Evolutionary conservation across 2,888 invertebrate species (phyloP), one percentile per base, ranked within the genome.

Genomic region (Coecobrya sp.): DNA sequence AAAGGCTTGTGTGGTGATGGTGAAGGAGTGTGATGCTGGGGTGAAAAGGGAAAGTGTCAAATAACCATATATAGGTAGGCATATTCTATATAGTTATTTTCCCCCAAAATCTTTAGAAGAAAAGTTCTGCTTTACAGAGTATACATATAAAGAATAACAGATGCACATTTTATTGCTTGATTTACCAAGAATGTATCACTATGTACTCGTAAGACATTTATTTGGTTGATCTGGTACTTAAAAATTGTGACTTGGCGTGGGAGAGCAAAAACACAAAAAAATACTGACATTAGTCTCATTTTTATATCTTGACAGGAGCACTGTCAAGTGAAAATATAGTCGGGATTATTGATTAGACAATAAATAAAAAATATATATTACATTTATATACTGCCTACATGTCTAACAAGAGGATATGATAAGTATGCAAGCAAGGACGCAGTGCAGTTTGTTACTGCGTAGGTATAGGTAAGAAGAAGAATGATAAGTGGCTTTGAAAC

Each of bases 41-140:
- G 49, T 70, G 65, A 91, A 87, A 82, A 86, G 79, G 81, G 86
- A 68, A 91, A 91, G 86, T 90, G 90, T 90, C 90, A 90, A 91
- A 73, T 86, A 76, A 86, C 55, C 85, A 68, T 70, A 79, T n/a
- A 19, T 62, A 68, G 16, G 68, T 10, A 70, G 36, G 42, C n/a
- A 62, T 62, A 25, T 62, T n/a, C 3, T n/a, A n/a, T 55, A 1
- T 22, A 70, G 36, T 0, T 30, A n/a, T 30, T 30, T 70, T 42
- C 70, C 25, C 42, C 45, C 0, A n/a, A 19, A 62, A 62, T 7
- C n/a, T n/a, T 55, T 62, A 1, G 62, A 68, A 68, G 25, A 13
- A 30, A 5, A 30, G 27, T 30, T 30, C 30, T 68, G 16, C 68
- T 19, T 70, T 70, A 42, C 8, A 42, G 42, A 19, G 36, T 30